Base-by-base conservation (phyloP, 2,113 vertebrate genomes). In the Colistium nudipinnis region DNA sequence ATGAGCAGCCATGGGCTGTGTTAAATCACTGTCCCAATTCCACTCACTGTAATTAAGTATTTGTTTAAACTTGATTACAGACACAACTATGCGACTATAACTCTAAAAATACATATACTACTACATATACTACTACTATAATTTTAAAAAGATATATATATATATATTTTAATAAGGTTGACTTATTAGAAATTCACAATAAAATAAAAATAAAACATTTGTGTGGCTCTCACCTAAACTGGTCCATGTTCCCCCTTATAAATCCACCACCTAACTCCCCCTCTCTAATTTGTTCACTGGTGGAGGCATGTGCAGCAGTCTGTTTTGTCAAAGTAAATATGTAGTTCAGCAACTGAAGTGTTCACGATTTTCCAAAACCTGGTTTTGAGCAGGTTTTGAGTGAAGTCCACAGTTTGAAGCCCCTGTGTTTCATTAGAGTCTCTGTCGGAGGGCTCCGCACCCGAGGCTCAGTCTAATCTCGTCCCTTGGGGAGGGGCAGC, bases 361-460 rank as follows among this genome's bases (percentile, higher is more conserved):
- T 76, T 65, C 47, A 62, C 30, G 16, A 39, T 4, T 60, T 36
- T 74, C 52, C 47, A 11, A 0, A 30, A 39, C 57, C 6, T 59
- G 8, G 1, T 25, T 16, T 3, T 49, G 13, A 43, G 62, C 65
- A 56, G 35, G 69, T 71, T 80, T 52, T 55, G 65, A 78, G 71
- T 43, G 25, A 20, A 36, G 24, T 55, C 60, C 61, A 27, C 72
- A 74, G 77, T 75, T 60, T 70, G 80, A 83, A 65, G 63, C 67
- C 63, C 8, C 71, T 67, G 56, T 55, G 79, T 88, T 87, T 90
- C 87, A 91, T 90, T 90, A 90, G 70, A 25, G 73, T 82, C 90
- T 47, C 89, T 13, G 83, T 85, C 0, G 85, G 87, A 74, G 64
- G 70, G 47, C 67, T 64, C 24, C 57, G 60, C 84, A 83, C 68